Conservation (phyloP, 2,888 invertebrate genomes). For the Cordilura impudica region DNA sequence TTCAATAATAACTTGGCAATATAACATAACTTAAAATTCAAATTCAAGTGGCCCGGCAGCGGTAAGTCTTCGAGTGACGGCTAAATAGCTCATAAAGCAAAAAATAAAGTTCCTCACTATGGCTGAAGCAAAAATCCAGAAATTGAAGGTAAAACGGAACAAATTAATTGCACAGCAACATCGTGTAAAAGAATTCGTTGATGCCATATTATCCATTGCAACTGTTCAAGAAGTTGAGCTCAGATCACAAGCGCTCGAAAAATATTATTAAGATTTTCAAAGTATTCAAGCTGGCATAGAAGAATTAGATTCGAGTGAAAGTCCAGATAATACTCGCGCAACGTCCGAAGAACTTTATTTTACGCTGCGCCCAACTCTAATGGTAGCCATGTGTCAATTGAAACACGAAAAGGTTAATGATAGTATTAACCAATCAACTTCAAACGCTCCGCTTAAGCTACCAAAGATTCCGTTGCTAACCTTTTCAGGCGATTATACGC, state of each 20-base stretch:
- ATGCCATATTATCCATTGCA: neutral
- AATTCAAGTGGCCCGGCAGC: too few relatives aligned
- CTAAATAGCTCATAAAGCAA: too few relatives aligned
- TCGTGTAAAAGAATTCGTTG: slow-evolving; percentile 14
- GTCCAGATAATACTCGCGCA: neutral
- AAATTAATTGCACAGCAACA: slow-evolving; percentile 24
- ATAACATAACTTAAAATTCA: too few relatives aligned
- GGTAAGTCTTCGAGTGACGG: too few relatives aligned
- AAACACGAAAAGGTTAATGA: slow-evolving; percentile 11
- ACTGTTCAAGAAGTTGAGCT: slow-evolving; percentile 11
- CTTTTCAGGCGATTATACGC: slow-evolving; percentile 22
- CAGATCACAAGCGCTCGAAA: neutral
- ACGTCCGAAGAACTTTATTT: neutral
- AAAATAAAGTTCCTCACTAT: too few relatives aligned
- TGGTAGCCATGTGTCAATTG: neutral
- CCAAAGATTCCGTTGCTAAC: slow-evolving; percentile 14
- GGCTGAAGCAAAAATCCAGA: slow-evolving; percentile 26
- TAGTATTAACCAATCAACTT: neutral
- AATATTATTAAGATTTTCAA: slow-evolving; percentile 7
- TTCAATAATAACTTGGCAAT: too few relatives aligned
- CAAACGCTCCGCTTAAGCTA: neutral
- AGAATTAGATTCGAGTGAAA: neutral
- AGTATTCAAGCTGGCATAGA: neutral
- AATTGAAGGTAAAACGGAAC: slow-evolving; percentile 7
- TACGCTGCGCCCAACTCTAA: neutral